Conservation (phyloP, 2,113 vertebrate species). For the Chrysemys picta region DNA sequence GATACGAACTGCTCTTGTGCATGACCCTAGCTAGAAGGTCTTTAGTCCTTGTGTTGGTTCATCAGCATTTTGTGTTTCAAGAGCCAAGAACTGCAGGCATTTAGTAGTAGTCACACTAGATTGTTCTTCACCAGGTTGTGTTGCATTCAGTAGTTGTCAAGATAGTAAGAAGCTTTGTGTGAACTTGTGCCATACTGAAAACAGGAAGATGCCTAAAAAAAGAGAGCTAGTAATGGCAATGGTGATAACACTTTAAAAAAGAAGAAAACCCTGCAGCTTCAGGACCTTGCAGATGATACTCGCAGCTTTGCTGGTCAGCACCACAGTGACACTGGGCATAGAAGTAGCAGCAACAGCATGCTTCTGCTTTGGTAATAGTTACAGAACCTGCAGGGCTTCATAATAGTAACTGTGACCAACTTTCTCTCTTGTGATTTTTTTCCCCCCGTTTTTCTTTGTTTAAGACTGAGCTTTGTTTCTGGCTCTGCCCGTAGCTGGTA, state of each 20-base stretch:
- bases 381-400: constrained; percentile 58
- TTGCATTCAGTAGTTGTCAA: neutral
- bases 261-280: neutral
- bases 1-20: neutral
- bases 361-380: constrained; percentile 60
- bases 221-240: neutral
- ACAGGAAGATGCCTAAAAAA: neutral
- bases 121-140: neutral
- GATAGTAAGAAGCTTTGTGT: neutral
- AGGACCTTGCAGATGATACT: constrained; percentile 47
- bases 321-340: constrained; percentile 57
- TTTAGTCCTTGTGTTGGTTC: neutral
- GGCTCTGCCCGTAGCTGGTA: constrained; percentile 66
- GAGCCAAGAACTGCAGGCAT: neutral
- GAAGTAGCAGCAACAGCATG: constrained; percentile 51
- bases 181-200: neutral
- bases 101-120: accelerated
- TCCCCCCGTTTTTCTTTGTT: constrained; percentile 55
- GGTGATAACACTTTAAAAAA: constrained; percentile 13
- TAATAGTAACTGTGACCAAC: constrained; percentile 65
- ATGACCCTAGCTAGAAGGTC: neutral
- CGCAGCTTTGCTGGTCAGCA: constrained; percentile 53
- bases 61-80: accelerated
- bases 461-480: constrained; percentile 71
- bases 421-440: constrained; percentile 65